phyloP scores from a whole-genome alignment of 2,113 vertebrate genomes.

The Telmatochromis brichardi region DNA sequence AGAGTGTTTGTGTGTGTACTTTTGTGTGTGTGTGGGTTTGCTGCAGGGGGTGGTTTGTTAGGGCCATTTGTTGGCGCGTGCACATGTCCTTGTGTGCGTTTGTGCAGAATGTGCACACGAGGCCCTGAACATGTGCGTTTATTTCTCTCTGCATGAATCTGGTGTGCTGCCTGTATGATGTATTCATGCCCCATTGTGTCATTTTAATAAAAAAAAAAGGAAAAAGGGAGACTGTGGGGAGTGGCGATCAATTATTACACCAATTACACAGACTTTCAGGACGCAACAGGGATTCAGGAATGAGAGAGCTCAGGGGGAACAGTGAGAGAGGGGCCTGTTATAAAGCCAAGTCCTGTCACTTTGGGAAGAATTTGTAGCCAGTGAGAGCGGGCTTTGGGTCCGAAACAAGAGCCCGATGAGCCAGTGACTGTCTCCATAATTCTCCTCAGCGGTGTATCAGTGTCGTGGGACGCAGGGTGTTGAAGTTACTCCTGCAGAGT shows the following conservation, averaged over 20 bases:
- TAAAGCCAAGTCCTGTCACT: conserved; percentile 52
- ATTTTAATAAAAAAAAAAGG: neutral
- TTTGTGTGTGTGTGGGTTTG: neutral
- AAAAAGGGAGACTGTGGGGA: neutral
- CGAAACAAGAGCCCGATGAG: conserved; percentile 9
- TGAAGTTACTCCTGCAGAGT: conserved; percentile 4
- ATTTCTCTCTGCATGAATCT: neutral
- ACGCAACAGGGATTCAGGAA: conserved; percentile 14
- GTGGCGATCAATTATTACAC: conserved; percentile 41
- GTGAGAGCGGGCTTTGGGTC: conserved; percentile 14
- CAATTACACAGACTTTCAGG: conserved; percentile 36
- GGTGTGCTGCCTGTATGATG: neutral
- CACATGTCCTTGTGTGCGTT: neutral
- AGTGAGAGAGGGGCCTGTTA: conserved; percentile 39
- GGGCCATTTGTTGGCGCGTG: neutral
- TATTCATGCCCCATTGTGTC: neutral
- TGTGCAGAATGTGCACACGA: neutral
- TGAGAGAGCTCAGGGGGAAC: neutral
- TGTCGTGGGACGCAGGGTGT: neutral
- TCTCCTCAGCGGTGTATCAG: neutral
- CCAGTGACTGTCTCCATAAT: conserved; percentile 6
- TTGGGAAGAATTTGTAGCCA: conserved; percentile 28
- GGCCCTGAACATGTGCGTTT: neutral
- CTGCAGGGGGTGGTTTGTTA: conserved; percentile 17
- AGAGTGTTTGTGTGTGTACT: neutral